A percentile compares a stretch with the other conserved stretches of the same genome.
These are phyloP conservation scores for Caracal caracal DNA, from an alignment of 2,113 vertebrate genomes.

Conservation along the genomic window DNA sequence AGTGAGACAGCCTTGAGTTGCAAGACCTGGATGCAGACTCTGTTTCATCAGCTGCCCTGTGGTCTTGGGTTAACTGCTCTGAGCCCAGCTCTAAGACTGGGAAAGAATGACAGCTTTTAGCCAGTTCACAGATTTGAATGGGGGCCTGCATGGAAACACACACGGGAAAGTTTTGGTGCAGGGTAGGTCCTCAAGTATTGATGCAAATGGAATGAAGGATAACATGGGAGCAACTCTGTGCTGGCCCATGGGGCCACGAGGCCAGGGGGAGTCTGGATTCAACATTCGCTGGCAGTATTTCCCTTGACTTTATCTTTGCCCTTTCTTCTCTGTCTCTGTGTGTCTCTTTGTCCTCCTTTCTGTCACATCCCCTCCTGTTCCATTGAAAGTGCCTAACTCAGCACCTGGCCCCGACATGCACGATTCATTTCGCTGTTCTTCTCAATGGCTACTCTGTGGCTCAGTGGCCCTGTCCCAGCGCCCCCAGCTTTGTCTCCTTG, in stretches of 20 bases:
- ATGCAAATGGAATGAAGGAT: background rate
- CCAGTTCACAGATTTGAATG: background rate
- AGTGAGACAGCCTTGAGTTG: background rate
- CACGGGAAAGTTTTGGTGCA: rapidly evolving
- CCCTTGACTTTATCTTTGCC: background rate
- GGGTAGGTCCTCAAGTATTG: background rate
- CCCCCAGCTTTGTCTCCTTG: background rate
- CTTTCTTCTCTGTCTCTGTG: constrained; percentile 26
- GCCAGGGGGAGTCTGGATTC: background rate
- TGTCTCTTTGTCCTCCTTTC: background rate
- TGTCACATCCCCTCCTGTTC: background rate
- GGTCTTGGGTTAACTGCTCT: background rate
- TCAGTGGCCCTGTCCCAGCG: background rate
- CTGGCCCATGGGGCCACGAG: too few relatives aligned
- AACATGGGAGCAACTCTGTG: background rate
- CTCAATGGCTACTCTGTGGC: constrained; percentile 68
- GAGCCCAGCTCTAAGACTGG: background rate
- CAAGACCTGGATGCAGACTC: background rate
- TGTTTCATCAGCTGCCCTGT: background rate
- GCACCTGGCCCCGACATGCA: constrained; percentile 53
- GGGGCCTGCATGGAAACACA: background rate
- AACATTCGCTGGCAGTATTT: background rate
- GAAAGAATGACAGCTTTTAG: background rate
- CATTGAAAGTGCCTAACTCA: constrained; percentile 13
- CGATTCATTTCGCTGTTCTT: background rate